Evolutionary conservation across 2,888 invertebrate genomes (phyloP), one percentile per base, ranked within the genome.

Genomic region (Drosophila eohydei): DNA sequence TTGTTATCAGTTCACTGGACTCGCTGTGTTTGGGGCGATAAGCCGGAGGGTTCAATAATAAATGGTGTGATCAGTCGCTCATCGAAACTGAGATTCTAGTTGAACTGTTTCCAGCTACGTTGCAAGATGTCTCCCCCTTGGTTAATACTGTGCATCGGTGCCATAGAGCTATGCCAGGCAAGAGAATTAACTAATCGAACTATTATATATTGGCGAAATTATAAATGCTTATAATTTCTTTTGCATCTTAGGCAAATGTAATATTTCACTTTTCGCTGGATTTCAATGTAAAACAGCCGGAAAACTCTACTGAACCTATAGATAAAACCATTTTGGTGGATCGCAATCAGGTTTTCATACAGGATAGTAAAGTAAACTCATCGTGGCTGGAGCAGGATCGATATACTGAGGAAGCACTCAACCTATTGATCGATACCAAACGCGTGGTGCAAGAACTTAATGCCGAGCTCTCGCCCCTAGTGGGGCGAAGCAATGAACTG

Each of bases 401-500:
- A 34, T 72, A 76, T 11, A 77, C 63, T 12, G 54, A 52, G n/a
- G 34, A 61, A 5, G 74, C 88, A 1, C 34, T 76, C 26, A 55
- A 61, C 21, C 77, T 75, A 50, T 50, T 91, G 34, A 41, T 62
- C 44, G 68, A 71, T 6, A 83, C 77, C 4, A 61, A 60, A 26
- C 34, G 36, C 1, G 73, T 72, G 9, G 67, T 90, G 11, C 70
- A 75, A 7, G 63, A 76, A 36, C 60, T 90, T 6, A 87, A 87
- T 48, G 28, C 50, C 32, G 91, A 90, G 61, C 61, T 91, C 12
- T 50, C 76, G 1, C 81, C 81, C 3, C 57, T 90, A 30, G 83
- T 80, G 50, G 91, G 81, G 26, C 80, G 88, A n/a, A 90, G 90
- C 63, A 71, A 83, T 34, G 78, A 71, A 9, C 62, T 90, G 63